phyloP scores from a whole-genome alignment of 2,888 invertebrate species.

The Brassicogethes aeneus region DNA sequence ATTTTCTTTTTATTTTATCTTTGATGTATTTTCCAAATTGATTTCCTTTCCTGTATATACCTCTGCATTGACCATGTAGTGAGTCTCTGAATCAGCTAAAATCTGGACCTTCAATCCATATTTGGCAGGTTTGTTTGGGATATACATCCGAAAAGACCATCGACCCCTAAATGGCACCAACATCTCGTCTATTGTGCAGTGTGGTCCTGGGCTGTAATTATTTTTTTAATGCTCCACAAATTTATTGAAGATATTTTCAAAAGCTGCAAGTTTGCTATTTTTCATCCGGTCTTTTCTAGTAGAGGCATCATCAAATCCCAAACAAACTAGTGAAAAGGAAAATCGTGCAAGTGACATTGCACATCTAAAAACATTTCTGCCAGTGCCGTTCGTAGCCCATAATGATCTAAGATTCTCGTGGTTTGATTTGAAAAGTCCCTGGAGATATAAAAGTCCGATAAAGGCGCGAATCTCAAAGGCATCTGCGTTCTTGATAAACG shows the following conservation, averaged over 20 bases:
- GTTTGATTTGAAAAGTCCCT: conserved; percentile 16
- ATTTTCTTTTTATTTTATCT: conserved; percentile 3
- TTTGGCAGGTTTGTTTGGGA: conserved; percentile 17
- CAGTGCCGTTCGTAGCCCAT: conserved; percentile 16
- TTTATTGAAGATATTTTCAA: conserved; percentile 12
- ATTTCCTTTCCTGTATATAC: conserved; percentile 6
- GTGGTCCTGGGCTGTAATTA: conserved; percentile 11
- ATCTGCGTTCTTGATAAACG: no score
- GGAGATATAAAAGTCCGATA: conserved; percentile 16
- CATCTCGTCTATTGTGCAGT: conserved; percentile 18
- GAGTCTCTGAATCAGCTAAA: conserved; percentile 10
- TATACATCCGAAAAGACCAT: conserved; percentile 17
- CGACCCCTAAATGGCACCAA: conserved; percentile 14
- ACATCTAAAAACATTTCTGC: conserved; percentile 13
- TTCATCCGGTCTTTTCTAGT: conserved; percentile 10
- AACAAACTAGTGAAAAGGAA: conserved; percentile 10
- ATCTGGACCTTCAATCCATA: conserved; percentile 14
- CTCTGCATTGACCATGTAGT: conserved; percentile 9
- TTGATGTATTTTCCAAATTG: not conserved
- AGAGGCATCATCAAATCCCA: conserved; percentile 13
- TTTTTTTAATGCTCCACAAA: conserved; percentile 12
- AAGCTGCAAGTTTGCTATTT: conserved; percentile 13
- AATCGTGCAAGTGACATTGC: conserved; percentile 15
- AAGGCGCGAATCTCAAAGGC: no score
- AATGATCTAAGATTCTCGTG: conserved; percentile 16